A percentile compares a stretch with the other conserved stretches of the same genome.
These are phyloP conservation scores for Rhegmatorhina hoffmannsi DNA, from an alignment of 2,113 vertebrate genomes.

Conservation along the genomic window DNA sequence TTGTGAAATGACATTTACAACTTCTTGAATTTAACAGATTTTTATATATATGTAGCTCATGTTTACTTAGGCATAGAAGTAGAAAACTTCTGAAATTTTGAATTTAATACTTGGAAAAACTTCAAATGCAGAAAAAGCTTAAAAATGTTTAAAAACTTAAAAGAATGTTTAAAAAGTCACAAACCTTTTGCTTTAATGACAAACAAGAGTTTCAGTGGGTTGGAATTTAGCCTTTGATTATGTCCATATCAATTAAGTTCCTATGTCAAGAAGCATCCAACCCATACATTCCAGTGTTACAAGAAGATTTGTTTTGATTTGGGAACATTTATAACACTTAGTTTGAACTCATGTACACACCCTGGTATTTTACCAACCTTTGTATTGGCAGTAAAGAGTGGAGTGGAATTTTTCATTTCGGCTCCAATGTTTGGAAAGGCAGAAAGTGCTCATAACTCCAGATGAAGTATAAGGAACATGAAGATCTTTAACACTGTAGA, in stretches of 20 bases:
- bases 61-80: background rate
- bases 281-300: background rate
- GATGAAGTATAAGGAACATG: constrained; percentile 10
- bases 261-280: background rate
- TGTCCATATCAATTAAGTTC: background rate
- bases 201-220: background rate
- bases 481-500: background rate
- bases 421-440: background rate
- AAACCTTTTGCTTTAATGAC: background rate
- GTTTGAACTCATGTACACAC: background rate
- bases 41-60: background rate
- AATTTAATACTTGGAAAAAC: background rate
- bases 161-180: background rate
- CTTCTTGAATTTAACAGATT: background rate
- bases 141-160: background rate
- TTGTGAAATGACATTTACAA: background rate
- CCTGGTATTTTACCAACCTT: constrained; percentile 14
- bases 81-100: background rate
- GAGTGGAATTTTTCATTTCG: constrained; percentile 19
- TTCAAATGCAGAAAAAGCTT: background rate
- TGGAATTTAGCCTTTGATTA: background rate
- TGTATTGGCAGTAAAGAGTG: background rate
- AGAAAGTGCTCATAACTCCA: background rate
- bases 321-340: background rate
- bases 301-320: background rate